phyloP scores from a whole-genome alignment of 1,140 invertebrate genomes.

The Temnothorax curvispinosus region DNA sequence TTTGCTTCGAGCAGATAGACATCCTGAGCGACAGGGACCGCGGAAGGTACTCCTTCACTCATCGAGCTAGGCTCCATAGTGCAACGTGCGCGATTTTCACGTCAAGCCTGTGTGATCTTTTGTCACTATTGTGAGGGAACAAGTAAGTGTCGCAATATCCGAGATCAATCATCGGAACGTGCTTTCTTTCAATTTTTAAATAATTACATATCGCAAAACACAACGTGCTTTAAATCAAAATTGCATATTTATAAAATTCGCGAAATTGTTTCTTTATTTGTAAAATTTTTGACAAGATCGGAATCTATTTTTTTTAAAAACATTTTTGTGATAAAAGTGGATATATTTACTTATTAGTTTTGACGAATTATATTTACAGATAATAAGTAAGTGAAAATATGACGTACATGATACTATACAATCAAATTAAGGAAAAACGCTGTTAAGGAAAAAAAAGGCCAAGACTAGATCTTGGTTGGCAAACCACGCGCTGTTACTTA shows the following conservation, averaged over 20 bases:
- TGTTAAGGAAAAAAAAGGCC: too few species aligned
- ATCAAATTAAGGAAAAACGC: too few species aligned
- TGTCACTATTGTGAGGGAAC: background rate
- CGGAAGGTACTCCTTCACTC: conserved; percentile 15
- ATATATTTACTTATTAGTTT: background rate
- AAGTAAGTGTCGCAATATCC: conserved; percentile 12
- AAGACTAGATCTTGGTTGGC: too few species aligned
- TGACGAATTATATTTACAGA: background rate
- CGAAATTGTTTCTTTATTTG: background rate
- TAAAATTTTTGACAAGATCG: background rate
- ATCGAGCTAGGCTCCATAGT: background rate
- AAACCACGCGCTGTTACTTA: too few species aligned
- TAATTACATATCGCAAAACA: background rate
- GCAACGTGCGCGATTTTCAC: background rate
- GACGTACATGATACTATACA: too few species aligned
- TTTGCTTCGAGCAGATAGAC: conserved; percentile 28
- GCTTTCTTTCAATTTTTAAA: background rate
- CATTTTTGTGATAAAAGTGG: background rate
- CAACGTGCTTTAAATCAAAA: background rate
- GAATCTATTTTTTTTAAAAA: background rate
- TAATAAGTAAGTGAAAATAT: too few species aligned
- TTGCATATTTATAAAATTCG: background rate
- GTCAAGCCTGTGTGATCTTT: background rate
- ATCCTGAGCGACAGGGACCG: conserved; percentile 1
- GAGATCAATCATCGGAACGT: background rate